Base-by-base conservation (phyloP, 2,113 vertebrate species). In the Malurus alboscapulatus region DNA sequence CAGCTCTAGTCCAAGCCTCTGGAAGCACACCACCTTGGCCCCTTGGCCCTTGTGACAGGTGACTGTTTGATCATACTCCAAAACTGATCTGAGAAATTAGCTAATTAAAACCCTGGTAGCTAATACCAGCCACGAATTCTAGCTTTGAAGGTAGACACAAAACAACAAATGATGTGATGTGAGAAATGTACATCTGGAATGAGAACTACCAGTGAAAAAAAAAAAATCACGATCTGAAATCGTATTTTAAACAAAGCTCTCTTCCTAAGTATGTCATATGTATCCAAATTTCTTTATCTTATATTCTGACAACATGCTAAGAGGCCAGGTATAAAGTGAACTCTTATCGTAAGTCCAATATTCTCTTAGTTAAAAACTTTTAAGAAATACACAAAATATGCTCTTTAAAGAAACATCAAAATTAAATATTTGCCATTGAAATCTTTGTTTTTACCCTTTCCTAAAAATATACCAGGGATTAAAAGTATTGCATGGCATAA, bases 171-270 rank as follows among this genome's bases (percentile, higher is more conserved):
- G 24, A 61, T 10, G 45, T 34, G 53, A 79, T 30, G 10, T 12
- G 7, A 72, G 78, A 59, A 80, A 81, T 0, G 1, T 12, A 42
- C 17, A 78, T 21, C 34, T 68, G n/a, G 34, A 71, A 42, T 14
- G 48, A 40, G 38, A 74, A 30, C 51, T 55, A 29, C 12, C 51
- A 53, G 13, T 74, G 51, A 62, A 62, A 54, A 34, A 62, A 62
- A 54, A 34, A 51, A 84, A 62, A 62, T 1, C 17, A 38, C 0
- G 0, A 57, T 42, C 14, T 50, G 51, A 84, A 89, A 36, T 1
- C 6, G 27, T 1, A 1, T 63, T 88, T 54, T 69, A 34, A 87
- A 42, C 38, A 61, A 55, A 79, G 8, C 9, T 44, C 40, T 84
- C 42, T 77, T 83, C 12, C 6, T 22, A 29, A 69, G 8, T 38